phyloP scores from a whole-genome alignment of 1,140 invertebrate genomes.

The Sinonovacula constricta region DNA sequence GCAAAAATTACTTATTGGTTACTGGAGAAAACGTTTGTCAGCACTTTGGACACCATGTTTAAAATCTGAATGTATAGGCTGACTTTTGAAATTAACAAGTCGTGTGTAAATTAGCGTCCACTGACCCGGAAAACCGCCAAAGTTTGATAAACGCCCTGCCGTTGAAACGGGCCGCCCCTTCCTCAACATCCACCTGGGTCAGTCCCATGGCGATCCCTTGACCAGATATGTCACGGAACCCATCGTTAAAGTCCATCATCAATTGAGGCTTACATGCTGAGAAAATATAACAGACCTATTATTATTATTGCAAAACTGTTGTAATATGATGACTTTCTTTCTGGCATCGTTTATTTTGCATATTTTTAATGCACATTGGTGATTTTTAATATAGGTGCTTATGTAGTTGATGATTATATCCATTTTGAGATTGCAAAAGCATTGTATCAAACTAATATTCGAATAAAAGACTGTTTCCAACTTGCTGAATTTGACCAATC shows the following conservation, averaged over 20 bases:
- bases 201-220: slow-evolving; percentile 34
- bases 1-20: neutral
- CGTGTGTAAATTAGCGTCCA: neutral
- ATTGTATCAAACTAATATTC: too few relatives aligned
- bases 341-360: too few relatives aligned
- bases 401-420: too few relatives aligned
- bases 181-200: slow-evolving; percentile 29
- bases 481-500: too few relatives aligned
- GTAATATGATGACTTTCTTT: too few relatives aligned
- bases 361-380: too few relatives aligned
- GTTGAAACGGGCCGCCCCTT: slow-evolving; percentile 22
- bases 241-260: slow-evolving; percentile 38
- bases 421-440: too few relatives aligned
- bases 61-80: neutral
- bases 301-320: too few relatives aligned
- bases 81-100: neutral
- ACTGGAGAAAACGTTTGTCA: neutral
- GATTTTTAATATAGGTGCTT: too few relatives aligned
- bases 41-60: neutral
- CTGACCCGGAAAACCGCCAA: slow-evolving; percentile 46
- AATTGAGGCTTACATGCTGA: slow-evolving; percentile 40
- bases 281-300: too few relatives aligned
- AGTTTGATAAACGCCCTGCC: slow-evolving; percentile 29
- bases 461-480: too few relatives aligned
- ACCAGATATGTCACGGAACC: slow-evolving; percentile 19